Base-by-base conservation (phyloP, 2,888 invertebrate species). In the Bedellia somnulentella region DNA sequence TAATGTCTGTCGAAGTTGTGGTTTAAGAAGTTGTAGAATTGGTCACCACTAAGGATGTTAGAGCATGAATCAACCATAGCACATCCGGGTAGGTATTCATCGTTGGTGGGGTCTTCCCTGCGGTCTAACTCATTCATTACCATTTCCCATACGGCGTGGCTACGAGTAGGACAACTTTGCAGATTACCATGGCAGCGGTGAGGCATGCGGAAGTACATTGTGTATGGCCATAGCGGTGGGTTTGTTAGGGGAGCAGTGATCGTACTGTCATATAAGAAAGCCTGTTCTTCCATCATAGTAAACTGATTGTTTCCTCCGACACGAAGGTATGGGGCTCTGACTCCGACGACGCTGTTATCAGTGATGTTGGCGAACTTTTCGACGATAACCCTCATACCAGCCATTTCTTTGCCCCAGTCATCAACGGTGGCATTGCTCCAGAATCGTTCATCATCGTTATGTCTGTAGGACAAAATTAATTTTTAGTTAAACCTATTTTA, bases 191-290 rank as follows among this genome's bases (percentile, higher is more conserved):
- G 93, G 52, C 95, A 95, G 36, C 89, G 83, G 63, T 93, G 94
- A 0, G 94, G 93, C 90, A 95, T 93, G 49, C 91, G 85, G 83
- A 93, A 95, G 80, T 96, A 95, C 87, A 97, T 89, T 34, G 96
- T 97, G 80, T 97, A 97, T 3, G 97, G 97, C 97, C 97, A 97
- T 42, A 93, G 83, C 30, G 94, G 94, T 12, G 92, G 92, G 56
- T 93, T 91, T 42, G 88, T 89, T 21, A 93, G 78, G 1, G 93
- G 90, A 2, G 93, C 92, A 0, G 93, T 93, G 57, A 96, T 93
- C 29, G 95, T 94, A 24, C 94, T 93, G 63, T 97, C 96, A 57
- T 96, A 97, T 27, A 92, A 75, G 82, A 95, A 95, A 8, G 91
- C 91, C 58, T 93, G 90, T 61, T 94, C 93, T 62, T 92, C 89